Conservation (phyloP, 2,888 invertebrate genomes). For the Microctonus aethiopoides region DNA sequence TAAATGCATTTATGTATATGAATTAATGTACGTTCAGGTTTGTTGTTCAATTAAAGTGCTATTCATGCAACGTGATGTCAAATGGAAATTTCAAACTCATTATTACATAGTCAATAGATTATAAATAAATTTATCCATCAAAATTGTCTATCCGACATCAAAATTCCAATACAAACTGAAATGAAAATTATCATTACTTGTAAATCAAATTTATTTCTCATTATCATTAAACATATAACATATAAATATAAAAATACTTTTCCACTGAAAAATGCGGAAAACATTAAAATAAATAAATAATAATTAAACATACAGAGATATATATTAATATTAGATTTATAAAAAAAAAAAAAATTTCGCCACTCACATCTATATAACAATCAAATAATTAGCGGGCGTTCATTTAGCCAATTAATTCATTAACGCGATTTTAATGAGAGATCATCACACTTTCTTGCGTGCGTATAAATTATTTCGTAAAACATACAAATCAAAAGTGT, state of each 20-base stretch:
- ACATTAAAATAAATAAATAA: not conserved
- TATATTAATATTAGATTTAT: not conserved
- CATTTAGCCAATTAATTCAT: conserved; percentile 8
- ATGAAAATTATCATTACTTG: conserved; percentile 1
- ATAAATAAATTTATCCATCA: not conserved
- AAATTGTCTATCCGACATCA: not conserved
- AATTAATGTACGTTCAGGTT: conserved; percentile 21
- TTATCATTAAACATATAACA: not conserved
- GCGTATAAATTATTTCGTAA: conserved; percentile 2
- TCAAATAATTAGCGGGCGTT: not conserved
- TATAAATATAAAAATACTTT: conserved; percentile 6
- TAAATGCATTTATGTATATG: not conserved
- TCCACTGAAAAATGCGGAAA: conserved; percentile 21
- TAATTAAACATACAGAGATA: not conserved
- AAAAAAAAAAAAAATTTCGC: conserved; percentile 12
- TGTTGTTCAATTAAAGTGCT: conserved; percentile 46
- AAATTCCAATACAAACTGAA: not conserved
- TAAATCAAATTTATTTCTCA: not conserved
- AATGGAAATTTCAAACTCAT: conserved; percentile 14
- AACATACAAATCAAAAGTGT: not conserved
- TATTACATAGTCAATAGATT: not conserved
- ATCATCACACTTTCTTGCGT: conserved; percentile 21
- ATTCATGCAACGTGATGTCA: conserved; percentile 34
- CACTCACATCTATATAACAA: conserved; percentile 11
- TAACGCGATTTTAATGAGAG: conserved; percentile 5